phyloP scores from a whole-genome alignment of 1,140 invertebrate species.

The Drosophila kohkoa region DNA sequence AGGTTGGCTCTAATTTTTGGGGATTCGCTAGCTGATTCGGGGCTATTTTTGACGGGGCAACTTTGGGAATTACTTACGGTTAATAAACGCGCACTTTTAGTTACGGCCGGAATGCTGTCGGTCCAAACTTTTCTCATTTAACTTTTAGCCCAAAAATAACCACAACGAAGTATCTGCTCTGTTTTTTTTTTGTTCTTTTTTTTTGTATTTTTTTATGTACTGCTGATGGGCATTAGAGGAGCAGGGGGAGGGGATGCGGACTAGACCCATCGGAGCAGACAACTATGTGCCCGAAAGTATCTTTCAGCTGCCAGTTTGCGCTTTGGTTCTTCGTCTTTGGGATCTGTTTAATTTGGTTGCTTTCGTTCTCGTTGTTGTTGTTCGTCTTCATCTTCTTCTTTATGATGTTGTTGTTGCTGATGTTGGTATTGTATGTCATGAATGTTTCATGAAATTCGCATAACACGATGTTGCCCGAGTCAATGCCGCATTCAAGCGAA shows the following conservation, averaged over 20 bases:
- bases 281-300: slow-evolving; percentile 46
- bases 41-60: neutral
- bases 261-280: slow-evolving; percentile 8
- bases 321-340: slow-evolving; percentile 29
- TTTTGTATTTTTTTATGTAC: slow-evolving; percentile 68
- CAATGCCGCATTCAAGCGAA: neutral
- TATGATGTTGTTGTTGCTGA: slow-evolving; percentile 21
- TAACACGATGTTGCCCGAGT: slow-evolving; percentile 7
- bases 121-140: slow-evolving; percentile 74
- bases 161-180: slow-evolving; percentile 26
- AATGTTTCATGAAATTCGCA: slow-evolving; percentile 67
- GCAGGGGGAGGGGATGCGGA: neutral
- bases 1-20: neutral
- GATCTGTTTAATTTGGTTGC: slow-evolving; percentile 55
- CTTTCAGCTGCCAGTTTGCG: slow-evolving; percentile 29
- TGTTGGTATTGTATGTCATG: slow-evolving; percentile 41
- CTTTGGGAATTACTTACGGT: slow-evolving; percentile 60
- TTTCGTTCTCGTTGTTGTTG: slow-evolving; percentile 26
- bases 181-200: slow-evolving; percentile 11
- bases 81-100: slow-evolving; percentile 72
- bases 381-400: neutral
- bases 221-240: slow-evolving; percentile 59
- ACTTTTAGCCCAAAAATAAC: slow-evolving; percentile 60
- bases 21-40: neutral
- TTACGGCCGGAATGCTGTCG: slow-evolving; percentile 40